phyloP scores from a whole-genome alignment of 2,113 vertebrate genomes.

The Seriola dumerili region DNA sequence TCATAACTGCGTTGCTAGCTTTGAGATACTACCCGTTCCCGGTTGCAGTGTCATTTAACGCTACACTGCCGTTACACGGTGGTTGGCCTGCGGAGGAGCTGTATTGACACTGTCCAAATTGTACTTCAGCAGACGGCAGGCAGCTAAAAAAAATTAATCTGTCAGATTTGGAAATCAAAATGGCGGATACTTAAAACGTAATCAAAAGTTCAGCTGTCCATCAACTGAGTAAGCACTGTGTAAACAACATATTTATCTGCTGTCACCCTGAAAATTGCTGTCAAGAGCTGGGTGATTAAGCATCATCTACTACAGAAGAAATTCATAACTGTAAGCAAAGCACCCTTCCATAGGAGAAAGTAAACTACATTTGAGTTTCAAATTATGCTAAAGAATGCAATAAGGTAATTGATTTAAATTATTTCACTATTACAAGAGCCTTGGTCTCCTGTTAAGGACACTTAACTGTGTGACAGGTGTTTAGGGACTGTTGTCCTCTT shows the following conservation, averaged over 20 bases:
- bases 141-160: not conserved
- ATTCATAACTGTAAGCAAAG: not conserved
- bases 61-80: slow-evolving; percentile 36
- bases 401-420: not conserved
- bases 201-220: slow-evolving; percentile 59
- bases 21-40: slow-evolving; percentile 16
- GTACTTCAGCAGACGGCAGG: slow-evolving; percentile 30
- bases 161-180: slow-evolving; percentile 77
- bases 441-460: not conserved
- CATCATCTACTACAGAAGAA: slow-evolving; percentile 2
- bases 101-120: slow-evolving; percentile 31
- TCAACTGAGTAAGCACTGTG: slow-evolving; percentile 27
- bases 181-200: slow-evolving; percentile 74
- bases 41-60: slow-evolving; percentile 63
- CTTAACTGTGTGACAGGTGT: not conserved
- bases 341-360: not conserved
- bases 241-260: slow-evolving; percentile 10
- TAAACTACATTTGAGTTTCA: not conserved
- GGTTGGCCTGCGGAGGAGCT: not conserved
- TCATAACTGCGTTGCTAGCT: slow-evolving; percentile 58
- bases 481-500: slow-evolving; percentile 21
- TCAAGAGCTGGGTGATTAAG: not conserved
- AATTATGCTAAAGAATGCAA: not conserved
- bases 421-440: not conserved
- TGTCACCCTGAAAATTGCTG: not conserved